phyloP scores from a whole-genome alignment of 2,797 vertebrate genomes.

The Chaetophractus vellerosus region DNA sequence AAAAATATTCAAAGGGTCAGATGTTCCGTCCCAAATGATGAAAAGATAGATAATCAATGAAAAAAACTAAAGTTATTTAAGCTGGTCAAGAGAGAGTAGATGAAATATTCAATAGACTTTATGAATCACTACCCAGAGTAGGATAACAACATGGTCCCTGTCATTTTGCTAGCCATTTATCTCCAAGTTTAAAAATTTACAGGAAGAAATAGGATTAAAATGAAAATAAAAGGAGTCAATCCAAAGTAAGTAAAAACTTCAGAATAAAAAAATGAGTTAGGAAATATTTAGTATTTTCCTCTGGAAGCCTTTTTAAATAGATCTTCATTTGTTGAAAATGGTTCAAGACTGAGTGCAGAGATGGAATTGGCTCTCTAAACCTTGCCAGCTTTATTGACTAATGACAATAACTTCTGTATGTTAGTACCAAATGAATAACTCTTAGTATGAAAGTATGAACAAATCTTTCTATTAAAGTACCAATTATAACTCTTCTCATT shows the following conservation, averaged over 20 bases:
- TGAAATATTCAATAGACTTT: background rate
- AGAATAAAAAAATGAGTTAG: background rate
- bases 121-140: background rate
- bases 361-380: background rate
- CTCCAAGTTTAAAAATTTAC: constrained; percentile 18
- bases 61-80: constrained; percentile 39
- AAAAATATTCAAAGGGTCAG: background rate
- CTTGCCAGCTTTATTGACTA: background rate
- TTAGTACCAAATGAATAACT: no score
- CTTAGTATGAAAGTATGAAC: background rate
- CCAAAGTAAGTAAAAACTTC: constrained; percentile 34
- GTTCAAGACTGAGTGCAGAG: background rate
- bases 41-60: constrained; percentile 17
- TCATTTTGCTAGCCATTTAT: background rate
- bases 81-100: background rate
- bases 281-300: constrained; percentile 40
- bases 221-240: background rate
- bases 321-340: background rate
- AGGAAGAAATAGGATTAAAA: background rate
- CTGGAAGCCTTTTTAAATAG: background rate
- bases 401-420: background rate
- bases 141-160: background rate
- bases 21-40: background rate
- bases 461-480: background rate
- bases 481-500: background rate